Percentiles rank a stretch among this genome's conserved stretches.
Conservation (phyloP, 1,140 invertebrate genomes). For the Drosophila auraria region DNA sequence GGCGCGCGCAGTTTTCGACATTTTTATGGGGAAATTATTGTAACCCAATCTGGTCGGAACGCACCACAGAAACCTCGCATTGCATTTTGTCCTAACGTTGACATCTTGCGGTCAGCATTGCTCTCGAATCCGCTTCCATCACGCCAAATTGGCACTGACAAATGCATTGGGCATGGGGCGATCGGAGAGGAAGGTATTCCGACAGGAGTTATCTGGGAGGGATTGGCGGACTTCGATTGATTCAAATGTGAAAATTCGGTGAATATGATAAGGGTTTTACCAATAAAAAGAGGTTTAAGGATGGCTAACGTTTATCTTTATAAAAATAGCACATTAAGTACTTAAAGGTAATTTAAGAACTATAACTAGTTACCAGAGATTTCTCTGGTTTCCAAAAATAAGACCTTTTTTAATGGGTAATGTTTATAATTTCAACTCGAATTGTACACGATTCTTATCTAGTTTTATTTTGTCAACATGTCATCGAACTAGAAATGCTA, state of each 20-base stretch:
- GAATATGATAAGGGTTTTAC: no score
- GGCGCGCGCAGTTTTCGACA: conserved; percentile 65
- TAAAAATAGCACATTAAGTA: no score
- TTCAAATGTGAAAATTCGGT: neutral
- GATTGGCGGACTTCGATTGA: neutral
- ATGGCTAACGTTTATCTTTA: no score
- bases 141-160: conserved; percentile 65
- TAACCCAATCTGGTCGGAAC: conserved; percentile 65
- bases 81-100: conserved; percentile 82
- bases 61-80: conserved; percentile 72
- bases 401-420: neutral
- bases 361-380: no score
- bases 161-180: conserved; percentile 54
- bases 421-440: neutral
- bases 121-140: conserved; percentile 32
- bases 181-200: conserved; percentile 28
- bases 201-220: conserved; percentile 10
- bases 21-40: conserved; percentile 83
- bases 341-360: no score
- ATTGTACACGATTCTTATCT: neutral
- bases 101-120: conserved; percentile 49
- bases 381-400: neutral
- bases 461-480: neutral
- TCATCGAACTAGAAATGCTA: conserved; percentile 1
- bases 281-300: no score